Conservation (phyloP, 2,888 invertebrate genomes). For the Psococerastis gibbosa region DNA sequence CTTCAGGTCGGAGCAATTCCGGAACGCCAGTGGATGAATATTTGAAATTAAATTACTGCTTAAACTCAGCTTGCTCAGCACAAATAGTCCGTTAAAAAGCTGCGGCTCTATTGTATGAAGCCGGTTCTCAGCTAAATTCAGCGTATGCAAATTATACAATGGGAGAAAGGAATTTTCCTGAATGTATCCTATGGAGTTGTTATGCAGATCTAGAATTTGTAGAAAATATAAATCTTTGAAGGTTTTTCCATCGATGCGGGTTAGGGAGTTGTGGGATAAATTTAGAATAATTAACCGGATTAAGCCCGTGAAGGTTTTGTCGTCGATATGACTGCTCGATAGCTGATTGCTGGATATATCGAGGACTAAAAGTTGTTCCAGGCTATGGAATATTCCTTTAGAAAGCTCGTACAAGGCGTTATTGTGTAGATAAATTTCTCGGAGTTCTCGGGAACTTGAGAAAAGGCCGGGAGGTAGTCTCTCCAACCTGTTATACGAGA, state of each 20-base stretch:
- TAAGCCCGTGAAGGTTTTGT: slow-evolving; percentile 66
- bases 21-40: slow-evolving; percentile 62
- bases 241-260: slow-evolving; percentile 60
- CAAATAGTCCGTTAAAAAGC: slow-evolving; percentile 66
- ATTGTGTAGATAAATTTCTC: slow-evolving; percentile 67
- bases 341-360: slow-evolving; percentile 72
- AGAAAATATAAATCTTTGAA: slow-evolving; percentile 75
- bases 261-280: slow-evolving; percentile 68
- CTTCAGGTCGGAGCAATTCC: slow-evolving; percentile 72
- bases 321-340: slow-evolving; percentile 65
- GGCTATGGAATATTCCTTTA: slow-evolving; percentile 60
- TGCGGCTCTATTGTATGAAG: slow-evolving; percentile 62
- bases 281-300: slow-evolving; percentile 70
- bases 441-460: slow-evolving; percentile 57
- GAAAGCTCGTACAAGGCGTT: slow-evolving; percentile 70
- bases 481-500: slow-evolving; percentile 68
- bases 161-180: slow-evolving; percentile 76
- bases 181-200: slow-evolving; percentile 74
- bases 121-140: slow-evolving; percentile 75
- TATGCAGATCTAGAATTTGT: slow-evolving; percentile 67
- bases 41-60: slow-evolving; percentile 68
- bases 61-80: slow-evolving; percentile 63
- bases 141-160: slow-evolving; percentile 70
- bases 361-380: slow-evolving; percentile 66
- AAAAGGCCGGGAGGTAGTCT: slow-evolving; percentile 66